Base-by-base conservation (phyloP, 2,113 vertebrate genomes). In the Meleagris gallopavo region DNA sequence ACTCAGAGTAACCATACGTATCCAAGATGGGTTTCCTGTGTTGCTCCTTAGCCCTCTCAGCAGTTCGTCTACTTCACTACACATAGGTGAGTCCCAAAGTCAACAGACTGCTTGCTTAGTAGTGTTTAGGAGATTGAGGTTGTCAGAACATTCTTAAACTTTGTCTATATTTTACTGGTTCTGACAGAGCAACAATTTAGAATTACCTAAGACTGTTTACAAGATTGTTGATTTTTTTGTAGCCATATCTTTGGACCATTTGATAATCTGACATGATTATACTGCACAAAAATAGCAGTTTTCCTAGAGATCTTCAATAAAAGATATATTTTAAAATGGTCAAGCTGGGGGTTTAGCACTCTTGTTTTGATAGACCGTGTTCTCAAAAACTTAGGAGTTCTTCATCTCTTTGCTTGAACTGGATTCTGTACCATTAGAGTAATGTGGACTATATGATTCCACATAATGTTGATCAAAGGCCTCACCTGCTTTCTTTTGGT, bases 401-500 rank as follows among this genome's bases (percentile, higher is more conserved):
- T 71, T 75, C 13, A 60, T 7, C 3, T 67, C 1, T 67, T 25
- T 69, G 6, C 29, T 1, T n/a, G n/a, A 66, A 46, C 62, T 15
- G 9, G 20, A 67, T 87, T 95, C 79, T 90, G 19, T 32, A 45
- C 43, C 41, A 60, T 8, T 41, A 5, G 2, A 70, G 11, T 36
- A 71, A 45, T 7, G 13, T 65, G 27, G 38, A 4, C 4, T 40
- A 4, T 22, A 17, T 40, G 20, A 54, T 84, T 90, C 58, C 36
- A 64, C 74, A 58, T 92, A 61, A 91, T 60, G 50, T 12, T 57
- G 50, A 92, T 90, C 73, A 93, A 62, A 72, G 38, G 45, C 13
- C 70, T 89, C 50, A 79, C 60, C 55, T 60, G 32, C 29, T 87
- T 91, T 95, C 16, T 87, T 45, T 82, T 72, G 30, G 80, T 92